Percentiles rank a stretch among this genome's conserved stretches.
These are phyloP conservation scores for Eulemur mongoz DNA, from an alignment of 2,797 vertebrate species.

Conservation along the genomic window DNA sequence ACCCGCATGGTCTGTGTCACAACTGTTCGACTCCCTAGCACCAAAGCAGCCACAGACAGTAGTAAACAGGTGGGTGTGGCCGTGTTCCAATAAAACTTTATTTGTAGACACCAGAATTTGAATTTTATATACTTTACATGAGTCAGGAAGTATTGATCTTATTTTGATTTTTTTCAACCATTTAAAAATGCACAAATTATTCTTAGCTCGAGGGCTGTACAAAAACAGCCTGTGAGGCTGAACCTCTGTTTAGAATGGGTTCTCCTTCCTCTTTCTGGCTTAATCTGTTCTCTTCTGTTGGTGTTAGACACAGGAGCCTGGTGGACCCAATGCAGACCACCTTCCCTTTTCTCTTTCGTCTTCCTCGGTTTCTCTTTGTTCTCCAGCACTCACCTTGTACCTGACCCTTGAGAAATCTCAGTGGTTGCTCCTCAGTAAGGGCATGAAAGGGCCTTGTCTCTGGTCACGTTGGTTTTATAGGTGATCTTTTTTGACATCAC, in stretches of 20 bases:
- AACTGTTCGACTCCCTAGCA: not conserved
- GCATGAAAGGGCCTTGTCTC: not conserved
- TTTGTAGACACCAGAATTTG: not conserved
- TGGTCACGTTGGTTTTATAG: not conserved
- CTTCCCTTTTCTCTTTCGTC: not conserved
- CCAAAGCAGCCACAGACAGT: not conserved
- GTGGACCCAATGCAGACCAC: rapidly evolving
- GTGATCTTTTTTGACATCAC: not conserved
- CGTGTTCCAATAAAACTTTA: conserved; percentile 29
- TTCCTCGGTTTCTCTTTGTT: not conserved
- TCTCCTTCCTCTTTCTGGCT: not conserved
- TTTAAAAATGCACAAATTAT: not conserved
- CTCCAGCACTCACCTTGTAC: not conserved
- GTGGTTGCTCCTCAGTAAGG: not conserved
- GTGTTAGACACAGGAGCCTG: not conserved
- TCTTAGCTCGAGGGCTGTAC: not conserved
- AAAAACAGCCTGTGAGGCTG: not conserved
- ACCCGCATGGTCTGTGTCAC: not conserved
- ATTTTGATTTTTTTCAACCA: not conserved
- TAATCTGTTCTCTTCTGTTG: not conserved
- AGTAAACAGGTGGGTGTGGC: not conserved
- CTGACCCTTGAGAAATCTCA: not conserved
- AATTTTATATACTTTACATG: not conserved
- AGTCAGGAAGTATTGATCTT: not conserved
- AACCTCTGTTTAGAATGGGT: not conserved